Base-by-base conservation (phyloP, 2,797 vertebrate species). In the Gadopsis bispinosus region DNA sequence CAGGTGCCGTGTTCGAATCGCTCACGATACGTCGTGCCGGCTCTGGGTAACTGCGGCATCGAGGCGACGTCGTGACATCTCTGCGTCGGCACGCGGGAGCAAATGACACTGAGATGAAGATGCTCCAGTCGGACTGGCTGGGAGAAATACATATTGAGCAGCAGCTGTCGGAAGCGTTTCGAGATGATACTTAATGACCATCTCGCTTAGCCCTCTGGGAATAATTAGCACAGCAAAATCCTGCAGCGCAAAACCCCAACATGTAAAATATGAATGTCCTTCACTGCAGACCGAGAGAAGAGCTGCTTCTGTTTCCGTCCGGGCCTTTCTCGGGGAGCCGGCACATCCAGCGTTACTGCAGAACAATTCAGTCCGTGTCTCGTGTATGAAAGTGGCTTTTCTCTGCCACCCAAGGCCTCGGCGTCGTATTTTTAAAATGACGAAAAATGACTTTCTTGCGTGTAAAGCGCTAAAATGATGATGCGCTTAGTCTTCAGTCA, bases 101-200 rank as follows among this genome's bases (percentile, higher is more conserved):
- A 43, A 58, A 71, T 5, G 39, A n/a, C 7, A 17, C 20, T 3
- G 16, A 45, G 33, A 37, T 51, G 51, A 17, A 9, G 14, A 41
- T 29, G 6, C 53, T 20, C 35, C n/a, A 22, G 10, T 67, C 19
- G 12, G 48, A 17, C 31, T 0, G 19, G 37, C 45, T 41, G 19
- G 5, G 13, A 53, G 35, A 56, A 64, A 39, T 31, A n/a, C 9
- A 20, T 31, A 56, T 45, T 48, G 58, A 60, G 35, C 74, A 56
- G 54, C 72, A 61, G 68, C 59, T 69, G 73, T 79, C 54, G 22
- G 59, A 50, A 29, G 62, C 54, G 43, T 67, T 85, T 73, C 17
- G 60, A 64, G 55, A 61, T 66, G 55, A 51, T 55, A 5, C 53
- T n/a, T 41, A n/a, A 66, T 50, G 77, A 41, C 48, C 17, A 2